Percentiles rank a stretch among this genome's conserved stretches.
Conservation (phyloP, 2,888 invertebrate genomes). For the Drosophila sordidula region DNA sequence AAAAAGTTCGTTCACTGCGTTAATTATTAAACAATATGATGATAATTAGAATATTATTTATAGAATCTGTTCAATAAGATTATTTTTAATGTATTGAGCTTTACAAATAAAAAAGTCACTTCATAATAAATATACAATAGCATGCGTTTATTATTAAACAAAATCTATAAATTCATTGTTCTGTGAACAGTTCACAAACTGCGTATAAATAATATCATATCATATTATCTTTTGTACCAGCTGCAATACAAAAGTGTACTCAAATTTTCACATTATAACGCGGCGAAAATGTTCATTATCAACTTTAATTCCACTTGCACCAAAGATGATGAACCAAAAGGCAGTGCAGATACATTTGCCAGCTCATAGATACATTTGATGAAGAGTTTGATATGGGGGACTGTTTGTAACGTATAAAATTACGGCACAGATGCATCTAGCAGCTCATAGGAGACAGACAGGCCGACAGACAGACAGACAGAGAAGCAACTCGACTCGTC, state of each 20-base stretch:
- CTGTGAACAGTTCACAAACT: background rate
- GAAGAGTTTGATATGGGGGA: constrained; percentile 1
- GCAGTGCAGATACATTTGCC: constrained; percentile 39
- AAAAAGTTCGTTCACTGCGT: too few species aligned
- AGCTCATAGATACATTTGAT: constrained; percentile 59
- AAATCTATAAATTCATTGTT: too few species aligned
- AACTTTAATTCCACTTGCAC: constrained; percentile 45
- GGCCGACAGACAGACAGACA: background rate
- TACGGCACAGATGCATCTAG: constrained; percentile 50
- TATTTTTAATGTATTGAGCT: too few species aligned
- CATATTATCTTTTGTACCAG: background rate
- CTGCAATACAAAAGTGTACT: constrained; percentile 13
- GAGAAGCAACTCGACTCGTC: constrained; percentile 17
- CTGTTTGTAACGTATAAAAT: constrained; percentile 59
- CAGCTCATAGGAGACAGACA: constrained; percentile 22
- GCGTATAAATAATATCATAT: background rate
- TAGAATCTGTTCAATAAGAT: too few species aligned
- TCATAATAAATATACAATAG: too few species aligned
- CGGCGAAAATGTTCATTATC: constrained; percentile 5
- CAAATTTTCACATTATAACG: constrained; percentile 29
- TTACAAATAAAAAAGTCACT: too few species aligned
- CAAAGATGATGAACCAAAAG: constrained; percentile 47
- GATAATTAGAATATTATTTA: too few species aligned
- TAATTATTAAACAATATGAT: too few species aligned
- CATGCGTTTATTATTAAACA: background rate